These are phyloP conservation scores for Ptychodera flava DNA, from an alignment of 35 echinoderm and acorn worm species.

Conservation along the genomic window DNA sequence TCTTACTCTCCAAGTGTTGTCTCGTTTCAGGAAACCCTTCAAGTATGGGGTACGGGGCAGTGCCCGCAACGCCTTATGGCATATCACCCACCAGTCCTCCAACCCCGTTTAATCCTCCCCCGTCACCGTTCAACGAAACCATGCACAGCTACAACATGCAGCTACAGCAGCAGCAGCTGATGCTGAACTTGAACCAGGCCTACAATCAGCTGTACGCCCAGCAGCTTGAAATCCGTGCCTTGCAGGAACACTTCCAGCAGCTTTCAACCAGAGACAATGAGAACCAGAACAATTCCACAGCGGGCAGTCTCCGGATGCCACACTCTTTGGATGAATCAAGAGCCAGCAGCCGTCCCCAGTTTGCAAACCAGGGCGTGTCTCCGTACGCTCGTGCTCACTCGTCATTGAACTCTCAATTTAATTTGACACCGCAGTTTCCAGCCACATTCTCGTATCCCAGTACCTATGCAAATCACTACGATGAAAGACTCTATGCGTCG, in stretches of 20 bases:
- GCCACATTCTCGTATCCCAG: background rate
- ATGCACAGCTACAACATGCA: conserved; percentile 74
- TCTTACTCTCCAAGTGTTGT: too few species aligned
- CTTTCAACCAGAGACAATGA: background rate
- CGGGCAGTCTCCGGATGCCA: background rate
- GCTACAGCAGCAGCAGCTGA: conserved; percentile 90
- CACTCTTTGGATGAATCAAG: background rate
- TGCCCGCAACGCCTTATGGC: conserved; percentile 4
- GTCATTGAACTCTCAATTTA: background rate
- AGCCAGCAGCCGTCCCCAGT: background rate
- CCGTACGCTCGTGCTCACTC: background rate
- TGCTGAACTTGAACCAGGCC: conserved; percentile 81
- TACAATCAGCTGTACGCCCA: conserved; percentile 83
- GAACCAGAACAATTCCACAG: background rate
- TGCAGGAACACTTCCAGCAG: conserved; percentile 24
- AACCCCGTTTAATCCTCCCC: conserved; percentile 8
- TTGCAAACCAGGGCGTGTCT: conserved; percentile 7
- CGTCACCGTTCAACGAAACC: conserved; percentile 32
- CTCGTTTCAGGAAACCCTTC: background rate
- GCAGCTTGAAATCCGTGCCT: conserved; percentile 60
- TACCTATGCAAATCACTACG: background rate
- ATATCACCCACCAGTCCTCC: background rate
- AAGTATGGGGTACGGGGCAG: background rate
- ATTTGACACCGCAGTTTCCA: background rate
- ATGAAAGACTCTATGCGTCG: background rate